Evolutionary conservation across 2,888 invertebrate genomes (phyloP), one percentile per base, ranked within the genome.

Genomic region (Agrotis exclamationis): DNA sequence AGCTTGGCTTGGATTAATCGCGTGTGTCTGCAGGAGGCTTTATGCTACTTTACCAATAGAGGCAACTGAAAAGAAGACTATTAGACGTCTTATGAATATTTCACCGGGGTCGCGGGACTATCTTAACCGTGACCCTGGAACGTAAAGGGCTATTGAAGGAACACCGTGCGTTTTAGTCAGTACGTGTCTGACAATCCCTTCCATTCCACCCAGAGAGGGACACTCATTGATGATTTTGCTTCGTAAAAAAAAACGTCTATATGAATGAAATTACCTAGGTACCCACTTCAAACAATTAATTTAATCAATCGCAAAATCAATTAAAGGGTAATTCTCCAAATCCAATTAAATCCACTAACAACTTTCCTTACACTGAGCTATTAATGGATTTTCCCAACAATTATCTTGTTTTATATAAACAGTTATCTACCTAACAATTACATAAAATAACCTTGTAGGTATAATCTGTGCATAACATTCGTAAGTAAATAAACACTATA

Each of bases 361-460:
- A 33, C 7, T 62, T 57, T 62, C 20, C 28, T 62, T n/a, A 53
- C 13, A 45, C 16, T n/a, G 6, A 16, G 24, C 1, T 53, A 48
- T 51, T 22, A 13, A n/a, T 57, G 18, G 56, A n/a, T 74, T 68
- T 74, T 53, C 59, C 48, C 33, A 59, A 44, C 54, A 51, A 33
- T 65, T 54, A 62, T 59, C 63, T 45, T 33, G 16, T 14, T 47
- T 28, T 62, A 63, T 6, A 56, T 64, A 28, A 50, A 57, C 53
- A 67, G 16, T 28, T 39, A 48, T 18, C 18, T 44, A 50, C 11
- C 5, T 45, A 58, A 48, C 44, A 24, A 63, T 48, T 54, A 56
- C 9, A 51, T 56, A 16, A 56, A 33, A 24, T 63, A 70, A 71
- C 82, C 82, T 76, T 77, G 77, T 11, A 0, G 24, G 14, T 47